Conservation (phyloP, 2,888 invertebrate genomes). For the Mesorhabditis belari region DNA sequence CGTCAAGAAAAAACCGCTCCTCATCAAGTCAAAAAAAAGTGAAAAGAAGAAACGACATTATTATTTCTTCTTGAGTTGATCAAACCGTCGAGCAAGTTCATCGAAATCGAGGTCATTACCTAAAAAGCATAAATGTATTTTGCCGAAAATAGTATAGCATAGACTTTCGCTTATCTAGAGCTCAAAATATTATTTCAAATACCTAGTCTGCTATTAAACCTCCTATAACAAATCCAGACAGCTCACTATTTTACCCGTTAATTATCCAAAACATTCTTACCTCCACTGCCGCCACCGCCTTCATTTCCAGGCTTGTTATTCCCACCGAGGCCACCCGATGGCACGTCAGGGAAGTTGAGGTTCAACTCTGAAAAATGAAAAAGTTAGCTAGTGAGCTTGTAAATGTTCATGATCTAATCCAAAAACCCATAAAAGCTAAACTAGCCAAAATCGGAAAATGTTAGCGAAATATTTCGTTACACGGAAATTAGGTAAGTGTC, state of each 20-base stretch:
- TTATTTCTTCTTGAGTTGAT: constrained; percentile 38
- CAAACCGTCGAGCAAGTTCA: constrained; percentile 42
- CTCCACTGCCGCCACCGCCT: neutral
- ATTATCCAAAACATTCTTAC: neutral
- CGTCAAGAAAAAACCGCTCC: no score
- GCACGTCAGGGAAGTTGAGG: constrained; percentile 46
- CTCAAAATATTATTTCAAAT: neutral
- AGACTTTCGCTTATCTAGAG: no score
- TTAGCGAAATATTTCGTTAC: no score
- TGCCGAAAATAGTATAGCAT: neutral
- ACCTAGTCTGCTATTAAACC: no score
- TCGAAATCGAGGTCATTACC: constrained; percentile 38
- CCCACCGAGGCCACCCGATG: constrained; percentile 22
- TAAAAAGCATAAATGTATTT: constrained; percentile 4
- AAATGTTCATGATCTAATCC: no score
- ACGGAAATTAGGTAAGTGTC: no score
- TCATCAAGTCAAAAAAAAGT: no score
- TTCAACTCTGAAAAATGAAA: constrained; percentile 21
- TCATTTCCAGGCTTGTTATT: constrained; percentile 3
- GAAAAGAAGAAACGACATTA: no score
- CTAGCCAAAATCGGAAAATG: no score
- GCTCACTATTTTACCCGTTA: neutral
- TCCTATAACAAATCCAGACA: neutral
- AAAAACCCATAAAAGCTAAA: no score
- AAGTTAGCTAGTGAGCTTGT: neutral